Evolutionary conservation across 2,113 vertebrate species (phyloP).

Genomic region (Paramisgurnus dabryanus): DNA sequence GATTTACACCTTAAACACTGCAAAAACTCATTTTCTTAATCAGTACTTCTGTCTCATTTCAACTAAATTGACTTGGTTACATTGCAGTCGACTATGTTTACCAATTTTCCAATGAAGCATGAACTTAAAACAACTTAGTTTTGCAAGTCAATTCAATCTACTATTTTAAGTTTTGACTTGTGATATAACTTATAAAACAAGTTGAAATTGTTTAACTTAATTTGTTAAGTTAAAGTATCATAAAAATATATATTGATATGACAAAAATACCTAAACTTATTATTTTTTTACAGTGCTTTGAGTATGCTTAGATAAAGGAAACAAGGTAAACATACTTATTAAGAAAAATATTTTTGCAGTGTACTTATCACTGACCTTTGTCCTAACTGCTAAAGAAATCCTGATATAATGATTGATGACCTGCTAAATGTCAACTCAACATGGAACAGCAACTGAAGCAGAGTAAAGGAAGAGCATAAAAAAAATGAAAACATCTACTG

Average conservation of each 20-base stretch:
- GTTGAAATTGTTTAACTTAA: too few relatives aligned
- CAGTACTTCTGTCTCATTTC: background rate
- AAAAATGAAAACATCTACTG: constrained; percentile 47
- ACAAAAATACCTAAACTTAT: background rate
- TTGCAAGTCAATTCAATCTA: too few relatives aligned
- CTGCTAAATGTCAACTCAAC: constrained; percentile 61
- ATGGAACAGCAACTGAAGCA: constrained; percentile 54
- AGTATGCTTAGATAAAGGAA: background rate
- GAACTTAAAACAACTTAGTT: too few relatives aligned
- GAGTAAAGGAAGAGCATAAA: constrained; percentile 55
- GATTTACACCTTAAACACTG: background rate
- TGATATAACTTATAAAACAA: too few relatives aligned
- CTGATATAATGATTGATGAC: constrained; percentile 52
- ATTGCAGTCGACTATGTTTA: too few relatives aligned
- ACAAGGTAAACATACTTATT: background rate
- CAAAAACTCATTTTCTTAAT: background rate
- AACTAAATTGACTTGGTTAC: background rate
- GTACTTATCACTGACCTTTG: constrained; percentile 62
- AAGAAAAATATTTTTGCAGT: constrained; percentile 1
- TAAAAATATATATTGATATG: too few relatives aligned
- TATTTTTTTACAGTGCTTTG: too few relatives aligned
- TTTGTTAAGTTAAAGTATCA: too few relatives aligned
- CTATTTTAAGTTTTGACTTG: too few relatives aligned
- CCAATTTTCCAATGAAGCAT: too few relatives aligned
- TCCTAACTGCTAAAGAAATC: constrained; percentile 54